A percentile compares a stretch with the other conserved stretches of the same genome.
phyloP scores from a whole-genome alignment of 2,888 invertebrate genomes.

The Marasmarcha lunaedactyla region DNA sequence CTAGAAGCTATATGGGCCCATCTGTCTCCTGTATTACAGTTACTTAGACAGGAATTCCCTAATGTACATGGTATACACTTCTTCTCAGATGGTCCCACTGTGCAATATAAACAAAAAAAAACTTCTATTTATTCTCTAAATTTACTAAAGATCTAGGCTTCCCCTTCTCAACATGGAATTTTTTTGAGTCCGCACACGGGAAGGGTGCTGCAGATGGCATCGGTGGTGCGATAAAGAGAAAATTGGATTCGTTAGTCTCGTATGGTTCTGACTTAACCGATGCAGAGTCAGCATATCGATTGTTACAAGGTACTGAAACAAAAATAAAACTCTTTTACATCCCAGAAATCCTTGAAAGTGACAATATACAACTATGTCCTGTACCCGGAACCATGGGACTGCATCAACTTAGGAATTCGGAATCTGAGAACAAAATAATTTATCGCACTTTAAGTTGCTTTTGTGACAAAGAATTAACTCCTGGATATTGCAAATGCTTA shows the following conservation, averaged over 20 bases:
- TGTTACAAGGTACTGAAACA: neutral
- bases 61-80: conserved; percentile 7
- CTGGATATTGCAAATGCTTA: conserved; percentile 2
- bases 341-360: neutral
- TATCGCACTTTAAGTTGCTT: conserved; percentile 3
- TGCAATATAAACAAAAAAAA: conserved; percentile 13
- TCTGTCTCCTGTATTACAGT: conserved; percentile 6
- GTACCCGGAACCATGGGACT: neutral
- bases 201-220: conserved; percentile 13
- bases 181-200: conserved; percentile 10
- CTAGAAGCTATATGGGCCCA: conserved; percentile 14
- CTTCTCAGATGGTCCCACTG: conserved; percentile 11
- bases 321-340: conserved; percentile 6
- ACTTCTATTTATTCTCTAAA: conserved; percentile 7
- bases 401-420: conserved; percentile 1
- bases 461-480: conserved; percentile 1
- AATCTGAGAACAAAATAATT: neutral
- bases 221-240: conserved; percentile 11
- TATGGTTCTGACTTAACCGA: conserved; percentile 6
- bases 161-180: conserved; percentile 8
- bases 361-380: neutral
- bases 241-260: conserved; percentile 5
- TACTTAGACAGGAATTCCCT: conserved; percentile 1
- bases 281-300: conserved; percentile 6
- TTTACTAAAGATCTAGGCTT: conserved; percentile 4